Base-by-base conservation (phyloP, 1,140 invertebrate genomes). In the Drosophila hydei region DNA sequence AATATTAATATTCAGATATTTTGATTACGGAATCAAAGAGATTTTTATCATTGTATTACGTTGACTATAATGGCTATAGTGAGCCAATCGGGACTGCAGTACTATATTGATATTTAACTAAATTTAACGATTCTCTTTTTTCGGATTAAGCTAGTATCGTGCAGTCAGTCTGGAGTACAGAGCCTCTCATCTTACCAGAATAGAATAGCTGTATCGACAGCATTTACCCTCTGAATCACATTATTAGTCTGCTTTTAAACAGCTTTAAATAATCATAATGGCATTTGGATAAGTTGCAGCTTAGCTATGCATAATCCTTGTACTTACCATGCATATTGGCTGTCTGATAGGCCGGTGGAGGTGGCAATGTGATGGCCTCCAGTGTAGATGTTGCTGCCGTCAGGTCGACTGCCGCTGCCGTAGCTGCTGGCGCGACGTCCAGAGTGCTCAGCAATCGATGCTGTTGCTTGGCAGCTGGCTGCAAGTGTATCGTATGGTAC, bases 401-500 rank as follows among this genome's bases (percentile, higher is more conserved):
- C 62, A 38, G 8, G 42, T 76, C 58, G 16, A 67, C 21, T 12
- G 38, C 51, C 9, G 27, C 36, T 14, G 56, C 50, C 9, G 40
- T 25, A 12, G 68, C 60, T 38, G 71, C 40, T 55, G 62, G 9
- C 8, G 52, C 27, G 3, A 42, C 40, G 33, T 73, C 63, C 19
- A 65, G 23, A 14, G 75, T 51, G 42, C 73, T 69, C 27, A 89
- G 36, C 59, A 85, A 52, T 40, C 79, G 75, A 23, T 75, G 77
- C 25, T 56, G 78, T 21, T 74, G 77, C 63, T 81, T 88, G 54
- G 83, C 58, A 55, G 79, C 65, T 27, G 90, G 90, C 23, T 90
- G 80, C 74, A 91, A 83, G 72, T 91, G 90, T 76, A 91, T 91
- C 52, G 90, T 91, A 45, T 91, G 90, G 73, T 91, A 91, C 76